Conservation (phyloP, 2,113 vertebrate genomes). For the Hypocryptadius cinnamomeus region DNA sequence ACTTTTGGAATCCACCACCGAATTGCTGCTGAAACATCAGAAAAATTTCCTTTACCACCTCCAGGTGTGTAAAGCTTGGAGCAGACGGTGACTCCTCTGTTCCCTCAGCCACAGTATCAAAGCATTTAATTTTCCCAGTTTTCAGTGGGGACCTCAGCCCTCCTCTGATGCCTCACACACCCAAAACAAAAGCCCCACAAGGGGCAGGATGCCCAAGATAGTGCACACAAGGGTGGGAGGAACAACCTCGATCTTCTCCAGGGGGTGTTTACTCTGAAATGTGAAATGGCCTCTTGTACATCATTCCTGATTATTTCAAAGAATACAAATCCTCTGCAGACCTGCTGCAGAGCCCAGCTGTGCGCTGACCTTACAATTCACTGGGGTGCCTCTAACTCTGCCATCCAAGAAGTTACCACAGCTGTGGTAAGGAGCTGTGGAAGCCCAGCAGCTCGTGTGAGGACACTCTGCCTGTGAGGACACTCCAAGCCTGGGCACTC, state of each 20-base stretch:
- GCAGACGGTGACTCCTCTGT: fast-evolving
- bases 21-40: background rate
- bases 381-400: background rate
- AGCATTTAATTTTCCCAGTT: background rate
- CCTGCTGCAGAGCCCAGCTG: background rate
- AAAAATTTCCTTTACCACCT: background rate
- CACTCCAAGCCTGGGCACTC: slow-evolving; percentile 46
- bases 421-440: background rate
- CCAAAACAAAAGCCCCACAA: background rate
- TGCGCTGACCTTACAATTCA: fast-evolving
- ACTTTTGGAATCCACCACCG: background rate
- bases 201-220: fast-evolving
- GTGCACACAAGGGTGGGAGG: background rate
- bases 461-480: background rate
- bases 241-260: background rate
- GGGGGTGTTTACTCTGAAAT: background rate
- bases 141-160: background rate
- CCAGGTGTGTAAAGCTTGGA: background rate
- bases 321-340: fast-evolving
- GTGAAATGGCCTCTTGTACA: background rate
- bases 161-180: background rate
- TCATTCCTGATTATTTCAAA: background rate
- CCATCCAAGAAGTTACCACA: background rate
- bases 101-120: background rate
- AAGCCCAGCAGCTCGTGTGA: background rate